A percentile compares a stretch with the other conserved stretches of the same genome.
These are phyloP conservation scores for Drosophila robusta DNA, from an alignment of 2,888 invertebrate species.

Conservation along the genomic window DNA sequence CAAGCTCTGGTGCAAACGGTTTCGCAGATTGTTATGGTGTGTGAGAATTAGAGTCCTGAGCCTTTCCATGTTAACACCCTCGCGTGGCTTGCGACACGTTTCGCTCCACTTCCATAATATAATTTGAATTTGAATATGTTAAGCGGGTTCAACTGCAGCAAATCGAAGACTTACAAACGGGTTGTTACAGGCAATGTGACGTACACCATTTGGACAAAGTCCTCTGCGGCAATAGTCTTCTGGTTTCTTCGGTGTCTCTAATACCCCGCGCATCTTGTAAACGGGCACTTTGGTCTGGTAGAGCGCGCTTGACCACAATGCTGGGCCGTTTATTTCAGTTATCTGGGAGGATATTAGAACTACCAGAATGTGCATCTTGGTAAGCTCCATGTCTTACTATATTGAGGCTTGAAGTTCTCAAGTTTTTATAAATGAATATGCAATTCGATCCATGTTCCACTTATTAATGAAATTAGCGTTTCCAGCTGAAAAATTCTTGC, in stretches of 20 bases:
- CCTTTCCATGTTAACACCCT: slow-evolving; percentile 23
- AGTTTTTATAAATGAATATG: not conserved
- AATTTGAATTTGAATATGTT: not conserved
- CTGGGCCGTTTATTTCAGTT: not conserved
- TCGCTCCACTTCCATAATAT: slow-evolving; percentile 29
- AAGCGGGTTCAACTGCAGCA: not conserved
- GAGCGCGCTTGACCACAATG: not conserved
- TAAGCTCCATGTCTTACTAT: not conserved
- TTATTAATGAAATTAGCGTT: not conserved
- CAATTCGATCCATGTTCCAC: not conserved
- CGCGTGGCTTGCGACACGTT: slow-evolving; percentile 15
- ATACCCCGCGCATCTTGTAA: slow-evolving; percentile 8
- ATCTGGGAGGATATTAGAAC: not conserved
- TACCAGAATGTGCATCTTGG: not conserved
- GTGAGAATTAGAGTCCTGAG: not conserved
- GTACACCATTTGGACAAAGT: slow-evolving; percentile 24
- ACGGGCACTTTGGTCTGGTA: slow-evolving; percentile 13
- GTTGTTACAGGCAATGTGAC: slow-evolving; percentile 29
- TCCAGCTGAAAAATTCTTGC: not conserved
- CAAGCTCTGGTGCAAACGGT: rapidly evolving
- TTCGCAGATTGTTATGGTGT: slow-evolving; percentile 19
- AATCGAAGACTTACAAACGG: slow-evolving; percentile 39
- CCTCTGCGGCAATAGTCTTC: slow-evolving; percentile 14
- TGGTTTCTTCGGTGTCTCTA: not conserved
- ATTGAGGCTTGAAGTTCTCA: not conserved